phyloP scores from a whole-genome alignment of 1,140 invertebrate genomes.

The Octopus sinensis region DNA sequence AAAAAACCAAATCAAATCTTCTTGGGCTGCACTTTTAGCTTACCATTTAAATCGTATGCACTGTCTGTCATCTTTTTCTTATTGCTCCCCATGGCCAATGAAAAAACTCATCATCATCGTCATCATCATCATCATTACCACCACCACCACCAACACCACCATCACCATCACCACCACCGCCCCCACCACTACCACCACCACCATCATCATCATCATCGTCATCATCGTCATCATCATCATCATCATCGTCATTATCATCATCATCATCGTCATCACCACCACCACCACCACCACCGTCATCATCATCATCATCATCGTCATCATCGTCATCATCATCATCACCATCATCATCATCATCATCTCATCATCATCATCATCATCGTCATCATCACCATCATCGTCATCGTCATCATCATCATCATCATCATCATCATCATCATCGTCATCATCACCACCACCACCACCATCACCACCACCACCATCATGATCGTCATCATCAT shows the following conservation, averaged over 20 bases:
- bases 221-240: too few relatives aligned
- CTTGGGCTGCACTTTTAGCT: too few relatives aligned
- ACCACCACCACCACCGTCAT: background rate
- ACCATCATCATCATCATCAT: constrained; percentile 22
- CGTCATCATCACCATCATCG: constrained; percentile 12
- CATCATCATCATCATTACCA: too few relatives aligned
- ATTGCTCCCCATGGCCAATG: background rate
- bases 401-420: constrained; percentile 23
- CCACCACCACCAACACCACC: too few relatives aligned
- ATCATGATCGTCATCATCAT: constrained; percentile 15
- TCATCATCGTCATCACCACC: too few relatives aligned
- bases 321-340: constrained; percentile 11
- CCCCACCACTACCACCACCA: background rate
- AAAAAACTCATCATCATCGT: too few relatives aligned
- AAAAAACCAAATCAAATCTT: too few relatives aligned
- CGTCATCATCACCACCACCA: constrained; percentile 10
- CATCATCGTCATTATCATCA: too few relatives aligned
- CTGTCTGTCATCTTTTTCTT: constrained; percentile 7
- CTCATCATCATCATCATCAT: constrained; percentile 15
- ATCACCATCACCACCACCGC: background rate
- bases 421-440: constrained; percentile 22
- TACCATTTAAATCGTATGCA: too few relatives aligned
- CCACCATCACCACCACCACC: constrained; percentile 20
- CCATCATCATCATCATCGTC: too few relatives aligned
- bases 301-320: background rate